These are phyloP conservation scores for Scatophagus argus DNA, from an alignment of 2,113 vertebrate species.

Conservation along the genomic window DNA sequence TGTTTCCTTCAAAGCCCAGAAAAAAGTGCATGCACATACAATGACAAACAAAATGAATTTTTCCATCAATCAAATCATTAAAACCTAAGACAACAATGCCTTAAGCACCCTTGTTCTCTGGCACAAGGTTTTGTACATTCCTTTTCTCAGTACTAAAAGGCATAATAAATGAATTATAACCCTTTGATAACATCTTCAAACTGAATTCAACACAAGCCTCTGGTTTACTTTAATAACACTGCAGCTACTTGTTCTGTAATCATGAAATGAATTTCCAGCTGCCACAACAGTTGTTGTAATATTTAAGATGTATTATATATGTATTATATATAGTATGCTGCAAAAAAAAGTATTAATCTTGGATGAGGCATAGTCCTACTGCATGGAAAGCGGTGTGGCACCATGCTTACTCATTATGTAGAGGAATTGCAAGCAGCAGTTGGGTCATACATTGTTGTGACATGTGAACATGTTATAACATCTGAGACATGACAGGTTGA, in stretches of 20 bases:
- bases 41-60: conserved; percentile 18
- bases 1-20: conserved; percentile 14
- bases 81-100: conserved; percentile 42
- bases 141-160: conserved; percentile 39
- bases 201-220: conserved; percentile 54
- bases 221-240: conserved; percentile 52
- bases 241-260: conserved; percentile 54
- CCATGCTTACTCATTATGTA: conserved; percentile 20
- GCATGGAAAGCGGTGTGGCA: neutral
- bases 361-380: conserved; percentile 20
- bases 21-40: conserved; percentile 10
- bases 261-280: conserved; percentile 47
- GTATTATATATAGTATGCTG: conserved; percentile 19
- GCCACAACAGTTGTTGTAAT: conserved; percentile 55
- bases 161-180: conserved; percentile 62
- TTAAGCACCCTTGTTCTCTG: neutral
- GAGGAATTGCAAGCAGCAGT: neutral
- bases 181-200: conserved; percentile 70
- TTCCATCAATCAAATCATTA: conserved; percentile 19
- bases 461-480: neutral
- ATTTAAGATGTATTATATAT: conserved; percentile 43
- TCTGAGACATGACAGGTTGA: conserved; percentile 7
- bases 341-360: conserved; percentile 31
- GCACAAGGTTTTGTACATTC: conserved; percentile 1
- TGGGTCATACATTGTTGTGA: neutral